These are phyloP conservation scores for Erpetoichthys calabaricus DNA, from an alignment of 2,797 vertebrate species.

Conservation along the genomic window DNA sequence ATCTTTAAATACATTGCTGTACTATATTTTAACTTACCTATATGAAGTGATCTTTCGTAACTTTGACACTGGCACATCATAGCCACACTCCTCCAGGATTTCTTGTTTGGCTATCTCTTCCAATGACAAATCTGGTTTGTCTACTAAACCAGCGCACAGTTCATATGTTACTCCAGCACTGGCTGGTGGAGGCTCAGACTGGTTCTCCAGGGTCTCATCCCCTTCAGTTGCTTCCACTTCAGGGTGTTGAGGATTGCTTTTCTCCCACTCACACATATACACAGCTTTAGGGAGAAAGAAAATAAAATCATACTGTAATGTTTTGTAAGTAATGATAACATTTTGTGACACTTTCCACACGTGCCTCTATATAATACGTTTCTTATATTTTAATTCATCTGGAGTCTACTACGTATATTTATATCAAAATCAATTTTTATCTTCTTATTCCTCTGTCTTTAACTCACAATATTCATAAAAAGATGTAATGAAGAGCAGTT, in stretches of 20 bases:
- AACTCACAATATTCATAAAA: too few species aligned
- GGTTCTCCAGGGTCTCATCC: conserved; percentile 16
- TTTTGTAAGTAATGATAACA: too few species aligned
- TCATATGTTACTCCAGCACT: conserved; percentile 68
- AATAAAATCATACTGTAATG: neutral
- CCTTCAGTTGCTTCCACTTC: conserved; percentile 29
- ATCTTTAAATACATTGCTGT: too few species aligned
- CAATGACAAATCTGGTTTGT: conserved; percentile 72
- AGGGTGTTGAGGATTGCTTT: conserved; percentile 44
- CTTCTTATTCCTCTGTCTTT: too few species aligned
- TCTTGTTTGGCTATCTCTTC: conserved; percentile 80
- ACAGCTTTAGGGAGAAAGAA: conserved; percentile 48
- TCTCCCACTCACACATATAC: conserved; percentile 74
- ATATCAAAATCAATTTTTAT: too few species aligned
- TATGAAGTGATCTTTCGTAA: conserved; percentile 72
- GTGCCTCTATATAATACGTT: too few species aligned
- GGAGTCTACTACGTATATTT: too few species aligned
- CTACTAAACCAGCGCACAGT: conserved; percentile 80
- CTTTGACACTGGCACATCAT: conserved; percentile 46
- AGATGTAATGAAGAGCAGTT: too few species aligned
- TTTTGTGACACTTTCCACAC: too few species aligned
- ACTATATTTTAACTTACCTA: conserved; percentile 41
- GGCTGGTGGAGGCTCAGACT: conserved; percentile 49
- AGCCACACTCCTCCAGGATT: conserved; percentile 84
- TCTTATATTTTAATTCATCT: too few species aligned